phyloP scores from a whole-genome alignment of 53 echinoderm and acorn worm species.

The Arbacia lixula region DNA sequence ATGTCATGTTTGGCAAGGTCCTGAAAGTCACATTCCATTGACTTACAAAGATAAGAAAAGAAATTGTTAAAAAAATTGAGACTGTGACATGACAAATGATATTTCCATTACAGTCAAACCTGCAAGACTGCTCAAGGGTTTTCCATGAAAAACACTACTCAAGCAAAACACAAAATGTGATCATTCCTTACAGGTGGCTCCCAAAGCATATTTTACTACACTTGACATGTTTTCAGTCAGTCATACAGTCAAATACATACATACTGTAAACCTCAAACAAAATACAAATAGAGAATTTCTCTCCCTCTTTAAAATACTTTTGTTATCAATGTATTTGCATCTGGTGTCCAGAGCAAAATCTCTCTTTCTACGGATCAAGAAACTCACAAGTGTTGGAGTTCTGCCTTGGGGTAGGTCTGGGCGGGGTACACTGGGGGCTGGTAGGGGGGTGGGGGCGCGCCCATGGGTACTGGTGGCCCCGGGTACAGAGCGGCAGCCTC shows the following conservation, averaged over 20 bases:
- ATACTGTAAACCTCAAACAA: not conserved
- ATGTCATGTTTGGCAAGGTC: no score
- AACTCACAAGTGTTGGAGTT: not conserved
- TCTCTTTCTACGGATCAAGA: slow-evolving; percentile 2
- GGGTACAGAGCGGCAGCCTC: not conserved
- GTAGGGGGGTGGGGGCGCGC: slow-evolving; percentile 26
- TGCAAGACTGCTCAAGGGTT: no score
- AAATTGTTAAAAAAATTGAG: no score
- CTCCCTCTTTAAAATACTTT: not conserved
- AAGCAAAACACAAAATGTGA: no score
- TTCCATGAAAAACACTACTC: no score
- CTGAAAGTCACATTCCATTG: no score
- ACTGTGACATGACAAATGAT: no score
- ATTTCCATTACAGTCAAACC: no score
- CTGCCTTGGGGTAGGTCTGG: slow-evolving; percentile 21
- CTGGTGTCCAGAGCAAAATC: not conserved
- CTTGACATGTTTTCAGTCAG: no score
- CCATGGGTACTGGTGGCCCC: not conserved
- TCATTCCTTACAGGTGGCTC: no score
- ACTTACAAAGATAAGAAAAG: no score
- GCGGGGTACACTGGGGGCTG: slow-evolving; percentile 35
- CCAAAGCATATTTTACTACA: no score
- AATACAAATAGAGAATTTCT: not conserved
- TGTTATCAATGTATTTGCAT: not conserved
- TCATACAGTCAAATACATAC: not conserved